These are phyloP conservation scores for Megalonaias nervosa DNA, from an alignment of 1,140 invertebrate species.

Conservation along the genomic window DNA sequence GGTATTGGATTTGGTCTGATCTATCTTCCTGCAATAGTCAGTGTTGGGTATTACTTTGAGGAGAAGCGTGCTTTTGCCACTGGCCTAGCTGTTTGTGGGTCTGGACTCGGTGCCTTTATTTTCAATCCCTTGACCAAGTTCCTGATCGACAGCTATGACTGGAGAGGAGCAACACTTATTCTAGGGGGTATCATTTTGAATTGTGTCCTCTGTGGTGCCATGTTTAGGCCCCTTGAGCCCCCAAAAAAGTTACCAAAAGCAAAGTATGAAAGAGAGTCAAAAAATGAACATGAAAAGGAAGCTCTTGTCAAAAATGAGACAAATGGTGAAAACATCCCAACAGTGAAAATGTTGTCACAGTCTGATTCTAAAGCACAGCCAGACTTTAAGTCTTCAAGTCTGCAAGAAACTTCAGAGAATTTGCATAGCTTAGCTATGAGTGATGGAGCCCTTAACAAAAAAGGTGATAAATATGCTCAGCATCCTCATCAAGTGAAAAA, in stretches of 20 bases:
- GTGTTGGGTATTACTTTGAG: constrained; percentile 95
- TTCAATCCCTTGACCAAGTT: constrained; percentile 62
- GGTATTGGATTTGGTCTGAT: constrained; percentile 91
- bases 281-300: too few relatives aligned
- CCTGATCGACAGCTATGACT: constrained; percentile 60
- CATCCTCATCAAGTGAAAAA: too few relatives aligned
- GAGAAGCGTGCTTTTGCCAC: constrained; percentile 91
- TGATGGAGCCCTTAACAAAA: too few relatives aligned
- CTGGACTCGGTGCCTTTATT: constrained; percentile 66
- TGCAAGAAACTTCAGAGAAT: too few relatives aligned
- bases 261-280: too few relatives aligned
- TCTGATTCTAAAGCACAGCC: too few relatives aligned
- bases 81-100: constrained; percentile 80
- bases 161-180: constrained; percentile 80
- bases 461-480: too few relatives aligned
- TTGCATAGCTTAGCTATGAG: too few relatives aligned
- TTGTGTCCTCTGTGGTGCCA: constrained; percentile 82
- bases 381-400: too few relatives aligned
- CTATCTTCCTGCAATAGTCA: constrained; percentile 93
- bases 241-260: background rate
- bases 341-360: too few relatives aligned
- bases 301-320: too few relatives aligned
- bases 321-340: too few relatives aligned
- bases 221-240: constrained; percentile 82
- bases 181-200: constrained; percentile 84